Evolutionary conservation across 2,797 vertebrate species (phyloP).

Genomic region (Acrossocheilus fasciatus): DNA sequence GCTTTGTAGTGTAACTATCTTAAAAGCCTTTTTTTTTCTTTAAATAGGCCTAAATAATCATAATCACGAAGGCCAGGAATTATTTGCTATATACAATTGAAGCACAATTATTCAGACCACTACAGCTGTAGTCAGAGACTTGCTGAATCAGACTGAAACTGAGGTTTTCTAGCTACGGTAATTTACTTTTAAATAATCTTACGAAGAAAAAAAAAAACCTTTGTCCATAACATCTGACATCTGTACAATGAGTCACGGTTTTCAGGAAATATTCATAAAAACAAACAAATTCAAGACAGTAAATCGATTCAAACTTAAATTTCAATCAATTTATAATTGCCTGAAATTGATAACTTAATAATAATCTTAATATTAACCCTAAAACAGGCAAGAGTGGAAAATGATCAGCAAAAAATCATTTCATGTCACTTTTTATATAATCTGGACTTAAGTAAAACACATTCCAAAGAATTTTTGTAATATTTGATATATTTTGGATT

Average conservation of each 20-base stretch:
- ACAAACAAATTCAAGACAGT: neutral
- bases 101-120: neutral
- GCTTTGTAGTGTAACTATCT: neutral
- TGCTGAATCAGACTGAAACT: constrained; percentile 1
- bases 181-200: neutral
- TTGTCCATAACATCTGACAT: neutral
- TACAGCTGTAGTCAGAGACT: neutral
- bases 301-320: neutral
- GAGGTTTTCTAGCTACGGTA: neutral
- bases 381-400: too few species aligned
- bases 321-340: neutral
- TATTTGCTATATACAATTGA: neutral
- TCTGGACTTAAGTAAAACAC: too few species aligned
- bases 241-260: neutral
- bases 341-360: neutral
- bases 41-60: neutral
- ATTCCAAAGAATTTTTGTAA: too few species aligned
- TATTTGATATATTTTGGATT: too few species aligned
- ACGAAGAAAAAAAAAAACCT: neutral
- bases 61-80: neutral
- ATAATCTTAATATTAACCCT: neutral
- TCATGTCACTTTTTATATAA: too few species aligned
- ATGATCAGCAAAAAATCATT: too few species aligned
- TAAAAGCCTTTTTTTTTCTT: neutral
- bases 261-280: neutral